Evolutionary conservation across 1,140 invertebrate genomes (phyloP).

Genomic region (Prorops nasuta): DNA sequence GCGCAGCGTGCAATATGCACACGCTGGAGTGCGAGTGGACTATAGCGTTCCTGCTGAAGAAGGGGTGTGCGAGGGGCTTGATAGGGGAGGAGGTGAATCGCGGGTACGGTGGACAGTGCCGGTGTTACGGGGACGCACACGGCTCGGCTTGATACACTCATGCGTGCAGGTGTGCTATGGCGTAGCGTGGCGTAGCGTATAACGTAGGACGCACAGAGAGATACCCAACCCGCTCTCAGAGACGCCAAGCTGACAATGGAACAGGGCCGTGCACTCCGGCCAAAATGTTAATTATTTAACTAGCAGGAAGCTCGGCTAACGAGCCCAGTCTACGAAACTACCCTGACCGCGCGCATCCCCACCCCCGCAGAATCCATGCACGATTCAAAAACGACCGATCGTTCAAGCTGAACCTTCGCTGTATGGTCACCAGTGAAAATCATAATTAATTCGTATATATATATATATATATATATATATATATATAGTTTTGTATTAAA

Average conservation of each 20-base stretch:
- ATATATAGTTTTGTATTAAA: no score
- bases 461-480: no score
- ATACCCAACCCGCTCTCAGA: background rate
- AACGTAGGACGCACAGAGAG: constrained; percentile 11
- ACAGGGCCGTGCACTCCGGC: constrained; percentile 36
- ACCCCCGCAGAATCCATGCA: no score
- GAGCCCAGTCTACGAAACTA: constrained; percentile 36
- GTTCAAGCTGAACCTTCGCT: no score
- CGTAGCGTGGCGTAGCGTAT: constrained; percentile 2
- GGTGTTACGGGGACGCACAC: constrained; percentile 42
- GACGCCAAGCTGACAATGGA: background rate
- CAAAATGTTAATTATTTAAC: constrained; percentile 55
- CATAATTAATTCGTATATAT: no score
- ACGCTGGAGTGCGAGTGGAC: constrained; percentile 21
- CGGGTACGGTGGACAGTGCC: constrained; percentile 38
- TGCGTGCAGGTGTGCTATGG: constrained; percentile 13
- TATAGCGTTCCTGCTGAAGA: constrained; percentile 11
- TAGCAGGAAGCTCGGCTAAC: constrained; percentile 44
- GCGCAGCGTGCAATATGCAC: constrained; percentile 49
- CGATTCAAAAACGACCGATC: no score
- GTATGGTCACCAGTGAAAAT: no score
- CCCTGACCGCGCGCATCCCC: no score
- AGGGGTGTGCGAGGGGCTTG: constrained; percentile 7
- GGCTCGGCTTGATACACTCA: constrained; percentile 37
- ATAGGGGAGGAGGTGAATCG: background rate